Base-by-base conservation (phyloP, 2,888 invertebrate genomes). In the Trachelus troglodyta region DNA sequence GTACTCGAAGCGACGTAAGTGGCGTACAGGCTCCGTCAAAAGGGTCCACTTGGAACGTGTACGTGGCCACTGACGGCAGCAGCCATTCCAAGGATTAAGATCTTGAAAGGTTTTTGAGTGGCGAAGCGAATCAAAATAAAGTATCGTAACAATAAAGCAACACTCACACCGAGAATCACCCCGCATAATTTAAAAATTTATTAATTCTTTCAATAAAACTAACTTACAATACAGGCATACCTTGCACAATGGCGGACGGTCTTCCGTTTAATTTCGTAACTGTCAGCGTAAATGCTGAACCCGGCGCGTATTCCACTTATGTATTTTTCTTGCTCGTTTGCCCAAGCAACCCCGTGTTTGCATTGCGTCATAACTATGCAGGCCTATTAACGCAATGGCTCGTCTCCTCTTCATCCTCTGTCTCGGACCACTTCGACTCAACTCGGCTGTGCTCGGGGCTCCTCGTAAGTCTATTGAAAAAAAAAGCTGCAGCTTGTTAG, bases 1-100 rank as follows among this genome's bases (percentile, higher is more conserved):
- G 83, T 86, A 85, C 85, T 86, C 84, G 75, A 84, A 82, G 84
- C 82, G 84, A 80, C 75, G 80, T 84, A 84, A 86, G 84, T 85
- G 86, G 83, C 75, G 88, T 87, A 89, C 88, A 89, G 86, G 80
- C 80, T 11, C 37, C 15, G 69, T 31, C 86, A 87, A 87, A 89
- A 89, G 77, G 77, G 78, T 23, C 23, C 56, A 56, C 15, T 56
- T 23, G 56, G 56, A 23, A 6, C 56, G 56, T 23, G 56, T 56
- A 23, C 56, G 23, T 9, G 23, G 56, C 56, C 23, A 56, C 9
- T 15, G 56, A 23, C 56, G 23, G 23, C 56, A 56, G 23, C 56
- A 56, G 56, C 56, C 56, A 56, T 56, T 56, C 23, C 56, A 23
- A 23, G 56, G 56, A 56, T 56, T 23, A 56, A 23, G 23, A 23